Evolutionary conservation across 1,140 invertebrate genomes (phyloP).

Genomic region (Dinoponera quadriceps): DNA sequence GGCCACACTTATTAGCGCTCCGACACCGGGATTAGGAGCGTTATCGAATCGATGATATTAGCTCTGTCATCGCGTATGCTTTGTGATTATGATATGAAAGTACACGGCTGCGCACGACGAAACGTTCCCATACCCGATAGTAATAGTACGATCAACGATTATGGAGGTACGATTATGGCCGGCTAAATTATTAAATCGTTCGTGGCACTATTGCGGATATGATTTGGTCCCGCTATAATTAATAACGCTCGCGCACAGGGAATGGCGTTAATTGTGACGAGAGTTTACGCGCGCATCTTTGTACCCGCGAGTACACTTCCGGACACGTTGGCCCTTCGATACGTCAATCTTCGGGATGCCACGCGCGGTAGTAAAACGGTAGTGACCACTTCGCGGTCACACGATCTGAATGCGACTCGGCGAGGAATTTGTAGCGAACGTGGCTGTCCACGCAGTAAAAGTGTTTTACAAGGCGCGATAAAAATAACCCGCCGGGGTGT

Average conservation of each 20-base stretch:
- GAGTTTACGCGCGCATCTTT: conserved; percentile 7
- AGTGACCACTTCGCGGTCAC: too few species aligned
- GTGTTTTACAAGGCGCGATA: neutral
- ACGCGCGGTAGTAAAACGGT: too few species aligned
- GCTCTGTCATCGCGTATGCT: conserved; percentile 15
- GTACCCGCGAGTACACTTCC: neutral
- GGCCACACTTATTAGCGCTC: conserved; percentile 36
- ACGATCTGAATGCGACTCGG: too few species aligned
- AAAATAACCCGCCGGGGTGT: neutral
- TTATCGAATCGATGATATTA: conserved; percentile 38
- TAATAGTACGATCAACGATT: conserved; percentile 30
- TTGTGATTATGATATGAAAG: conserved; percentile 43
- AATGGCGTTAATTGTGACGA: conserved; percentile 36
- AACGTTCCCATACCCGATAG: neutral
- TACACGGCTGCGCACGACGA: neutral
- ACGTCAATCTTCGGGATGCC: neutral
- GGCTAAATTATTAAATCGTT: conserved; percentile 50
- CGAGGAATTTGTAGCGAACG: neutral
- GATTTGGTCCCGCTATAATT: conserved; percentile 46
- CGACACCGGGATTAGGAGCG: conserved; percentile 32
- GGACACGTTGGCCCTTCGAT: neutral
- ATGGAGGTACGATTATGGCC: conserved; percentile 7
- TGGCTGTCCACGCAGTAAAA: neutral
- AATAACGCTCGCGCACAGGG: conserved; percentile 14
- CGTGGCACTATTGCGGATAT: conserved; percentile 31